phyloP scores from a whole-genome alignment of 2,113 vertebrate species.

The Tinamus guttatus region DNA sequence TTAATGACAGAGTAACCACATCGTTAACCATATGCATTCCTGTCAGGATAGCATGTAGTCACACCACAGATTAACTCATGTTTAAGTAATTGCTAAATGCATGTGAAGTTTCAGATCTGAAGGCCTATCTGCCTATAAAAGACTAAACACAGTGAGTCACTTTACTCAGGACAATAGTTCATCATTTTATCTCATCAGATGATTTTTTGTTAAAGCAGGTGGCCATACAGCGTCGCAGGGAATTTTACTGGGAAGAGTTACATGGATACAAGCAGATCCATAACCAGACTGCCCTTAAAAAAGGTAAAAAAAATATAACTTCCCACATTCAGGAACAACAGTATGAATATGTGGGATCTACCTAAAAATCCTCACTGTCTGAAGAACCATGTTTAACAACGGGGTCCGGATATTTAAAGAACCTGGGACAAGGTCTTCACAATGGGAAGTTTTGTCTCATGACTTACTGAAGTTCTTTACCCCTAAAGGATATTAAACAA shows the following conservation, averaged over 20 bases:
- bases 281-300: not conserved
- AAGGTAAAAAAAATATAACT: not conserved
- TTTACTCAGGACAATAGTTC: not conserved
- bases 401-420: not conserved
- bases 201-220: not conserved
- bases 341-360: not conserved
- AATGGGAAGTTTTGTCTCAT: fast-evolving
- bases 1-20: slow-evolving; percentile 2
- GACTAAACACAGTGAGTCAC: not conserved
- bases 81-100: slow-evolving; percentile 21
- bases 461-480: not conserved
- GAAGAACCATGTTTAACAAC: not conserved
- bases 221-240: not conserved
- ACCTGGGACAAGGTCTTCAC: not conserved
- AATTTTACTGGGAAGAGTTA: not conserved
- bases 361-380: not conserved
- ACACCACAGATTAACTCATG: not conserved
- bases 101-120: not conserved
- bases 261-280: not conserved
- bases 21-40: not conserved
- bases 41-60: slow-evolving; percentile 7
- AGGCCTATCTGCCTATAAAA: not conserved
- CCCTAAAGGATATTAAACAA: not conserved
- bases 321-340: not conserved
- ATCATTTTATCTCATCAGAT: not conserved